These are phyloP conservation scores for Enteromius unitaeniatus DNA, from an alignment of 2,797 vertebrate species.

Conservation along the genomic window DNA sequence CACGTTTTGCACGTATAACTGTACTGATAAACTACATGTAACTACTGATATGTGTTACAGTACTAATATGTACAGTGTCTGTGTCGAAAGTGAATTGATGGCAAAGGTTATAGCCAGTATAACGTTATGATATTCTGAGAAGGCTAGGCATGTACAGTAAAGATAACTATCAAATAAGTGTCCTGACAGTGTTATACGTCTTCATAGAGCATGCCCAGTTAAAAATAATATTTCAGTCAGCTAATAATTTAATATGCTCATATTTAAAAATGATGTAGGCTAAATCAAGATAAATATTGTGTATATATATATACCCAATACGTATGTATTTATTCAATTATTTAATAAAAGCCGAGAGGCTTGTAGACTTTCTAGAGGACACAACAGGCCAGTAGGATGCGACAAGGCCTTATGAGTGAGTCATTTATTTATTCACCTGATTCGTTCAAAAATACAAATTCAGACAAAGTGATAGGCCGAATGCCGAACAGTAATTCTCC, in stretches of 20 bases:
- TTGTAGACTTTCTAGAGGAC: background rate
- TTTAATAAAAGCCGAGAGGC: background rate
- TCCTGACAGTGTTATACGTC: background rate
- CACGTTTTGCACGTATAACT: constrained; percentile 6
- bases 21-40: constrained; percentile 16
- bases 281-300: background rate
- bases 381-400: background rate
- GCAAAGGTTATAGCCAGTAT: constrained; percentile 19
- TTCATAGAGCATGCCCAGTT: background rate
- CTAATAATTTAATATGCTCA: background rate
- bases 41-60: background rate
- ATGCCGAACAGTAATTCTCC: background rate
- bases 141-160: background rate
- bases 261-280: background rate
- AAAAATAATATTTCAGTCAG: background rate
- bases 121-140: background rate
- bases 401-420: background rate
- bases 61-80: constrained; percentile 15
- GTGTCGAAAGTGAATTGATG: background rate
- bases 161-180: background rate
- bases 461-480: background rate
- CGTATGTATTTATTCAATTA: background rate
- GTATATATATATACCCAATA: background rate
- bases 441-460: background rate
- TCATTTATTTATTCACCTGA: background rate